Evolutionary conservation across 2,888 invertebrate species (phyloP).

Genomic region (Orthosia incerta): DNA sequence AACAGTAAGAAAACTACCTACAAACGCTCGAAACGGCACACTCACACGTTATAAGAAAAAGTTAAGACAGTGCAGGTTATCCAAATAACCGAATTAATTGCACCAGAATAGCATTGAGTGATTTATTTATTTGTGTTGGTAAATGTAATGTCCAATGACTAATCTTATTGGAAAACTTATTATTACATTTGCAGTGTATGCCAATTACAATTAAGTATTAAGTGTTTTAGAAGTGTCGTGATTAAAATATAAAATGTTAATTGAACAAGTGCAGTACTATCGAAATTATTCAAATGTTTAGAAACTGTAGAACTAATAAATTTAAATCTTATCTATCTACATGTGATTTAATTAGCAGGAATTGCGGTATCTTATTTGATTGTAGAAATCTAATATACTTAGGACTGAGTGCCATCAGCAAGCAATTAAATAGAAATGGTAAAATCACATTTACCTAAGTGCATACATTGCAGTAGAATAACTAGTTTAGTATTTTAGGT

Average conservation of each 20-base stretch:
- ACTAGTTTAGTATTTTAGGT: background rate
- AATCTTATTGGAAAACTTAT: background rate
- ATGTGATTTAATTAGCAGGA: background rate
- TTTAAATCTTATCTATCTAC: background rate
- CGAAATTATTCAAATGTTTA: background rate
- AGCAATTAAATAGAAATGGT: background rate
- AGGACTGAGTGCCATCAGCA: background rate
- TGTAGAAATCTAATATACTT: background rate
- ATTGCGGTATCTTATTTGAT: background rate
- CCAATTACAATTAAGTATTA: background rate
- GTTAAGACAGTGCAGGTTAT: background rate
- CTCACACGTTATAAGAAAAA: too few relatives aligned
- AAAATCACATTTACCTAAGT: background rate
- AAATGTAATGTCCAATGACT: background rate
- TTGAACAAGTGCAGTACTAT: background rate
- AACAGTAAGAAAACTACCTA: too few relatives aligned
- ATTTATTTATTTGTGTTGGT: background rate
- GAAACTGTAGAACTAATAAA: background rate
- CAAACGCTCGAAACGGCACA: too few relatives aligned
- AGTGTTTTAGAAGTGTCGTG: slow-evolving; percentile 1
- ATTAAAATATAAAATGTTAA: slow-evolving; percentile 7
- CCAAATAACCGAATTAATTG: background rate
- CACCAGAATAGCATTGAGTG: background rate
- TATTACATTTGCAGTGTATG: background rate
- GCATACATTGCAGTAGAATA: background rate